Evolutionary conservation across 2,797 vertebrate genomes (phyloP), one percentile per base, ranked within the genome.

Genomic region (Arnoldichthys spilopterus): DNA sequence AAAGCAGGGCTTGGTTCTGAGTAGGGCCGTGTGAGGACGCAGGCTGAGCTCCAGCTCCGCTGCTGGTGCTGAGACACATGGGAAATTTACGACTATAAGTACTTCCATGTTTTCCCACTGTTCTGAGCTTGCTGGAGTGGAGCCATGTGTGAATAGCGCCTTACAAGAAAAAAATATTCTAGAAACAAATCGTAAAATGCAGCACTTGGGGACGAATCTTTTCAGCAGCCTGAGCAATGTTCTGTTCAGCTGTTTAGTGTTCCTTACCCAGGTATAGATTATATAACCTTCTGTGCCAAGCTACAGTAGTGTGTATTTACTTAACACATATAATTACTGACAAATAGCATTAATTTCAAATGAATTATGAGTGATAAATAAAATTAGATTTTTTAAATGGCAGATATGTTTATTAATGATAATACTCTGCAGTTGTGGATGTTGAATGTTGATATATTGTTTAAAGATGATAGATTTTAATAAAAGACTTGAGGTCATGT

Each of bases 11-110:
- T 80, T 79, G 68, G 70, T 83, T 83, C 82, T 73, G 83, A 85
- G 83, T 84, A 18, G 9, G 87, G 84, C 85, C 82, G 80, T 81
- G 81, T 78, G 40, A 85, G 90, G 85, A 89, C 83, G 71, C 54
- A 67, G 70, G 84, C 88, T 54, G 67, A 84, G 82, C 80, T 84
- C 81, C 85, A 87, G 79, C 37, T 40, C 64, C 71, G 49, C 28
- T 77, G 77, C 78, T 70, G 66, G 76, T 84, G 85, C 79, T 63
- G 54, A 84, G 67, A 77, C 87, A 89, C 72, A 91, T 84, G 83
- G 85, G 81, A 87, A 85, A 88, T 85, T 90, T 88, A 86, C 83
- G 85, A 80, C 26, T 43, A 9, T 73, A 80, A 77, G 83, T 78
- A 83, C 26, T 34, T 83, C 78, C 73, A 62, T 86, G 87, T 88